Evolutionary conservation across 2,113 vertebrate species (phyloP), one percentile per base, ranked within the genome.

Genomic region (Festucalex cinctus): DNA sequence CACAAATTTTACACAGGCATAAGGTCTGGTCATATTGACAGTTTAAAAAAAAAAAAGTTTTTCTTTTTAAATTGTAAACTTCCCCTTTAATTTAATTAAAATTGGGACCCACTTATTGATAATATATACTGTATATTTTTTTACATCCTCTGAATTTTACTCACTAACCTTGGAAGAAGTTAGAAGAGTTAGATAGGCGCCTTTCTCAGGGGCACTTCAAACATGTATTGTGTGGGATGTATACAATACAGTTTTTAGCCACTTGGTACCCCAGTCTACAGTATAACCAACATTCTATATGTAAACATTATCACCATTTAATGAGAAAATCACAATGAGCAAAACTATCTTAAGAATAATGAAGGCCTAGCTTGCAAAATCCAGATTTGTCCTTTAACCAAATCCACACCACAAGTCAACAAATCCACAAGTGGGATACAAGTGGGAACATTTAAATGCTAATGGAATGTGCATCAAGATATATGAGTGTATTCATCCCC

Each of bases 401-500:
- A 67, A 9, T 24, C n/a, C 37, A 24, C 9, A 24, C 22, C 22
- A 24, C 26, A n/a, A n/a, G n/a, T n/a, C n/a, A n/a, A n/a, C n/a
- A n/a, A n/a, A n/a, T n/a, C 22, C 22, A 24, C 26, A 37, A 37
- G 28, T 35, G 28, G 32, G 26, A 58, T 32, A 17, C 6, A 20
- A 60, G 32, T 60, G 24, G 14, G 20, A 44, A 49, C 9, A 49
- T 35, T 46, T 46, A 10, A 41, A 64, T 46, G 19, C 26, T 19
- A 65, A 35, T 65, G 44, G 2, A 13, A 20, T 46, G 63, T 28
- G 16, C 16, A 60, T 36, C 16, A 60, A 19, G 39, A 43, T 39
- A n/a, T 70, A 39, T 63, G 48, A 63, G 28, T 48, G 13, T 41
- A 43, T 59, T 43, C 46, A 4, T 66, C 20, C 48, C 65, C 4